Percentiles rank a stretch among this genome's conserved stretches.
phyloP scores from a whole-genome alignment of 2,797 vertebrate genomes.

The Lacerta viridis region DNA sequence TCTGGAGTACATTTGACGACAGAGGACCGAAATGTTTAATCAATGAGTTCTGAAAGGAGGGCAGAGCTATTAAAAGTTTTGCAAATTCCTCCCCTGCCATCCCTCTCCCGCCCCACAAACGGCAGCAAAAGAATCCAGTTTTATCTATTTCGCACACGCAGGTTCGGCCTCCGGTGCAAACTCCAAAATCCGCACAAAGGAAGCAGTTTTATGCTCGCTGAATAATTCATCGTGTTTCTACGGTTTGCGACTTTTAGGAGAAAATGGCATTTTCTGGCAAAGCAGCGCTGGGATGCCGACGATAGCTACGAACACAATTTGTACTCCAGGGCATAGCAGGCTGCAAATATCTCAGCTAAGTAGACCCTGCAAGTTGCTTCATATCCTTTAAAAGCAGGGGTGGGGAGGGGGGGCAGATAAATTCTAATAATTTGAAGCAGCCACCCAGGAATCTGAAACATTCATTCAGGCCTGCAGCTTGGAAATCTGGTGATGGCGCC shows the following conservation, averaged over 20 bases:
- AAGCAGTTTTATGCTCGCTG: neutral
- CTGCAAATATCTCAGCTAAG: neutral
- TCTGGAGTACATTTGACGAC: rapidly evolving
- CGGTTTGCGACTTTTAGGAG: neutral
- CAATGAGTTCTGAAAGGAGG: neutral
- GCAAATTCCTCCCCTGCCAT: neutral
- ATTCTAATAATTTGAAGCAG: neutral
- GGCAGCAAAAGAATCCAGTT: neutral
- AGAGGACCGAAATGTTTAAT: neutral
- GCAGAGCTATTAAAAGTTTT: constrained; percentile 26
- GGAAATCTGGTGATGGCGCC: neutral
- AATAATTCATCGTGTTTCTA: neutral
- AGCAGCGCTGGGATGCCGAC: too few relatives aligned
- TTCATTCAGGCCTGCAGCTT: neutral
- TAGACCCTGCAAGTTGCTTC: neutral
- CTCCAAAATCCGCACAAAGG: neutral
- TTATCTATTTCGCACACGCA: neutral
- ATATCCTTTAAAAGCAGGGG: too few relatives aligned
- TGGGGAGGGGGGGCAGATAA: neutral
- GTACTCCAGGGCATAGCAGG: neutral
- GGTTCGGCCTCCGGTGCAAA: neutral
- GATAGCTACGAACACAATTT: too few relatives aligned
- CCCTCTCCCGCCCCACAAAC: constrained; percentile 18
- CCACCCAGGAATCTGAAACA: neutral
- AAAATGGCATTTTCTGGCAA: neutral